These are phyloP conservation scores for Thunnus albacares DNA, from an alignment of 2,797 vertebrate genomes.

Conservation along the genomic window DNA sequence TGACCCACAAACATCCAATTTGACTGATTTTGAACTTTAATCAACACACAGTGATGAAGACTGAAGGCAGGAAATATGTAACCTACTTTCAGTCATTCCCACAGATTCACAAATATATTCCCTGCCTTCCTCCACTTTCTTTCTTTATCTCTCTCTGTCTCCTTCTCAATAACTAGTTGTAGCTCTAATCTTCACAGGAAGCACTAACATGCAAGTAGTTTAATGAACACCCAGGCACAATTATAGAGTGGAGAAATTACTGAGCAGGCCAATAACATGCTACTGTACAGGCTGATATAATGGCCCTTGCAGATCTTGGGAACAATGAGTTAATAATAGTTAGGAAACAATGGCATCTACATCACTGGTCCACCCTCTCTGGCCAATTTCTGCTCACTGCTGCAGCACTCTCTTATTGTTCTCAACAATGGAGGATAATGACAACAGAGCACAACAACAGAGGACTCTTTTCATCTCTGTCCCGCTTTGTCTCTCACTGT, in stretches of 20 bases:
- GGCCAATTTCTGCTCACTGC: slow-evolving; percentile 30
- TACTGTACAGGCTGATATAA: slow-evolving; percentile 41
- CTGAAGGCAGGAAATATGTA: not conserved
- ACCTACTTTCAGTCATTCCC: slow-evolving; percentile 7
- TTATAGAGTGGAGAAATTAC: slow-evolving; percentile 66
- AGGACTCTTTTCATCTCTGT: slow-evolving; percentile 52
- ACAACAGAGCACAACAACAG: slow-evolving; percentile 43
- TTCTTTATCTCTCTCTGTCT: not conserved
- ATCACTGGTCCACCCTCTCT: slow-evolving; percentile 48
- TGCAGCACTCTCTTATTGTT: slow-evolving; percentile 33
- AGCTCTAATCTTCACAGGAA: slow-evolving; percentile 54
- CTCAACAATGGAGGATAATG: slow-evolving; percentile 60
- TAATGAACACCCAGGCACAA: slow-evolving; percentile 55
- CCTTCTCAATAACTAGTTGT: slow-evolving; percentile 22
- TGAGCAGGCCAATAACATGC: slow-evolving; percentile 55
- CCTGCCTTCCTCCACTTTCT: not conserved
- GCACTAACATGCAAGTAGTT: slow-evolving; percentile 45
- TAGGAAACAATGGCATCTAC: slow-evolving; percentile 55
- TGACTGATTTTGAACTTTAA: not conserved
- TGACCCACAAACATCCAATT: not conserved
- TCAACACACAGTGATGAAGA: not conserved
- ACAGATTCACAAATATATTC: slow-evolving; percentile 15
- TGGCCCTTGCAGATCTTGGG: slow-evolving; percentile 30
- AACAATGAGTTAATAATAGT: slow-evolving; percentile 68
- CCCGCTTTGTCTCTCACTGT: slow-evolving; percentile 45